A percentile compares a stretch with the other conserved stretches of the same genome.
These are phyloP conservation scores for Heteromormyrus szaboi DNA, from an alignment of 2,797 vertebrate species.

Conservation along the genomic window DNA sequence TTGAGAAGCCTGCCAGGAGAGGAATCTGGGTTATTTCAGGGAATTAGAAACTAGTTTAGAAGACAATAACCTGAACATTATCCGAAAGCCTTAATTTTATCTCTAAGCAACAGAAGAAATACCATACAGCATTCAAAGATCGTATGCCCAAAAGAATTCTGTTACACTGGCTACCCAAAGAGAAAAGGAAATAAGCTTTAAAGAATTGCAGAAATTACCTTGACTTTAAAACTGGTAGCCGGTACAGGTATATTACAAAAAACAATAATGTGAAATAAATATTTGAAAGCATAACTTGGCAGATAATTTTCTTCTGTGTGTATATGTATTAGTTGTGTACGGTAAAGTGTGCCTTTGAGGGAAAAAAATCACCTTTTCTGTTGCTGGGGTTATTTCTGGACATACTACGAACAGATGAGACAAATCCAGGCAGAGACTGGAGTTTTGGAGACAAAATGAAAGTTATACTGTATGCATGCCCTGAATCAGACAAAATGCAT, in stretches of 20 bases:
- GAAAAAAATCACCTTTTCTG: neutral
- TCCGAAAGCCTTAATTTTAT: constrained; percentile 10
- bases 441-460: neutral
- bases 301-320: neutral
- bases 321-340: neutral
- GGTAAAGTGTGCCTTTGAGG: neutral
- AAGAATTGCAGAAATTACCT: constrained; percentile 3
- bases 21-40: constrained; percentile 14
- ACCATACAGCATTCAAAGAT: neutral
- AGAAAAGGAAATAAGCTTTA: neutral
- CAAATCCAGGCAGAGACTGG: neutral
- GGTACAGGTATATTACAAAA: neutral
- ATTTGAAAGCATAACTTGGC: neutral
- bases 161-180: neutral
- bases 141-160: neutral
- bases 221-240: neutral
- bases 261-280: neutral
- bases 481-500: neutral
- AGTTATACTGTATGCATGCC: neutral
- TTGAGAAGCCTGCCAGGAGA: neutral
- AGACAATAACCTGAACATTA: constrained; percentile 5
- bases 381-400: neutral
- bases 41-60: constrained; percentile 6
- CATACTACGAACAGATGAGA: neutral
- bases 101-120: constrained; percentile 12